A percentile compares a stretch with the other conserved stretches of the same genome.
phyloP scores from a whole-genome alignment of 2,888 invertebrate genomes.

The Mesorhabditis sp. region DNA sequence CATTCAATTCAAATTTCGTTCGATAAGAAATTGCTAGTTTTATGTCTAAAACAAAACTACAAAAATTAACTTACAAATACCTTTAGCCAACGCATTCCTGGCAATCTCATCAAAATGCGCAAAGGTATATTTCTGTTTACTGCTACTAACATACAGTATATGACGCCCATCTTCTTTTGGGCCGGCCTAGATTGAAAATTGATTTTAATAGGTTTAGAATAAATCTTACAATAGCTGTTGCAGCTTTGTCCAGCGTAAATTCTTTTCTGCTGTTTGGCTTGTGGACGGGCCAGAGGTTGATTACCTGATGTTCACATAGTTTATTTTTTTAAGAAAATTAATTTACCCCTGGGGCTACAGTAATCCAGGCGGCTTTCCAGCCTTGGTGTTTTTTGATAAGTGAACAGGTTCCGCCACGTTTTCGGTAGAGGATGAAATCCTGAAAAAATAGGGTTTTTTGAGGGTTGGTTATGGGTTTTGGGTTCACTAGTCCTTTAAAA shows the following conservation, averaged over 20 bases:
- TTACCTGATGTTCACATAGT: no score
- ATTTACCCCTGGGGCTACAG: background rate
- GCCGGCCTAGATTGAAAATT: background rate
- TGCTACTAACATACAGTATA: background rate
- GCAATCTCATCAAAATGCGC: background rate
- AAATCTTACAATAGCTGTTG: background rate
- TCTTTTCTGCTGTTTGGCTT: background rate
- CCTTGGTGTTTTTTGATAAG: background rate
- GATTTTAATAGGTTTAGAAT: background rate
- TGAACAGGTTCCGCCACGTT: background rate
- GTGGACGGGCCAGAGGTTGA: background rate
- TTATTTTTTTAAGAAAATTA: no score
- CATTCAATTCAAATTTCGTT: background rate
- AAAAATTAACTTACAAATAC: background rate
- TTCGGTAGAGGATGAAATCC: background rate
- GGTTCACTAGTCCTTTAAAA: no score
- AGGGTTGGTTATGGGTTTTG: no score
- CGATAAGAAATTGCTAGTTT: background rate
- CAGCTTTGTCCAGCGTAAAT: background rate
- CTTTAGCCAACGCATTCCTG: background rate
- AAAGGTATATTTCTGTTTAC: background rate
- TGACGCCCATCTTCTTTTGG: conserved; percentile 1
- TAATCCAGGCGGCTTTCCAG: conserved; percentile 5
- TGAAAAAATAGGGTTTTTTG: background rate
- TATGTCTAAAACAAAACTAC: background rate